A percentile compares a stretch with the other conserved stretches of the same genome.
These are phyloP conservation scores for Cerastis leucographa DNA, from an alignment of 2,888 invertebrate species.

Conservation along the genomic window DNA sequence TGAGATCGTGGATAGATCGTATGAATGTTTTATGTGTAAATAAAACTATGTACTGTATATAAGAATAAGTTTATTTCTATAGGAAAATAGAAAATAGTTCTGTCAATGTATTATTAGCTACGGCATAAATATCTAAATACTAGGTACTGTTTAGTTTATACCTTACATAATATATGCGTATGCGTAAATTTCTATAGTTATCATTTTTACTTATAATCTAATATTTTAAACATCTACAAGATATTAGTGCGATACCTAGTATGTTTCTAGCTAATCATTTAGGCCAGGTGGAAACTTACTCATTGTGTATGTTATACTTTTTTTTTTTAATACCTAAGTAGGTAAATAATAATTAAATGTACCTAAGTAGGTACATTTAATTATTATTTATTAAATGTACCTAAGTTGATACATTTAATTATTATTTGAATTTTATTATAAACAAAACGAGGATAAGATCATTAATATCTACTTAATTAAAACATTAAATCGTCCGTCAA, in stretches of 20 bases:
- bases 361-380: no score
- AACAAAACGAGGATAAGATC: not conserved
- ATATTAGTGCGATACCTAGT: not conserved
- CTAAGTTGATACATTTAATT: no score
- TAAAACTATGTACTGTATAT: slow-evolving; percentile 49
- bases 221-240: not conserved
- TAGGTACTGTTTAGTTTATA: not conserved
- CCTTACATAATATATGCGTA: not conserved
- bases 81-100: slow-evolving; percentile 71
- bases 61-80: slow-evolving; percentile 68
- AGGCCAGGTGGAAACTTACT: slow-evolving; percentile 74
- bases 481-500: not conserved
- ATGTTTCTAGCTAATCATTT: slow-evolving; percentile 62
- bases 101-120: slow-evolving; percentile 35
- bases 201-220: not conserved
- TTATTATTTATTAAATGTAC: no score
- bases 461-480: not conserved
- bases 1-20: not conserved
- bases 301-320: slow-evolving; percentile 43
- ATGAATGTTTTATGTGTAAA: slow-evolving; percentile 18
- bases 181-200: not conserved
- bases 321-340: not conserved
- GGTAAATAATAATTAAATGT: no score
- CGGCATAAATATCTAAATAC: not conserved
- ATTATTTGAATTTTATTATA: not conserved